Conservation (phyloP, 2,113 vertebrate species). For the Caranx ignobilis region DNA sequence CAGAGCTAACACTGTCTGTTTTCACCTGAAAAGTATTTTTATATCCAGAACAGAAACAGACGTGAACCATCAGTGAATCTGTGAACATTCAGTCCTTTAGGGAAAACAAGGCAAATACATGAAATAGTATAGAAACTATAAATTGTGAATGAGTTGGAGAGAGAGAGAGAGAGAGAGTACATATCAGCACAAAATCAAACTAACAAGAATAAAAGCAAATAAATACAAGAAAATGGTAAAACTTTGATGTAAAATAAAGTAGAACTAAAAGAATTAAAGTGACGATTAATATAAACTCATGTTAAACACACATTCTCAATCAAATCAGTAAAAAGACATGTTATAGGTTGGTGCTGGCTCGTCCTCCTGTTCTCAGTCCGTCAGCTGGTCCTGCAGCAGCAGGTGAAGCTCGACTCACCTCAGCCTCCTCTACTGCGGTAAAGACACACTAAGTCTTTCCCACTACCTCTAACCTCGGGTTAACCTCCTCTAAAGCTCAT, state of each 20-base stretch:
- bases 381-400: background rate
- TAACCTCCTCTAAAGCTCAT: conserved; percentile 21
- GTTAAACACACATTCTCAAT: no score
- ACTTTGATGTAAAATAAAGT: no score
- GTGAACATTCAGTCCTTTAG: conserved; percentile 9
- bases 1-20: conserved; percentile 31
- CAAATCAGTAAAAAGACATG: no score
- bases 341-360: no score
- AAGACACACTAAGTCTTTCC: background rate
- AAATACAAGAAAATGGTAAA: background rate
- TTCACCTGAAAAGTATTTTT: conserved; percentile 1
- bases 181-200: background rate
- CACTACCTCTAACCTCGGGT: conserved; percentile 21
- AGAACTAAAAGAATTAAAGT: background rate
- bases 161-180: no score
- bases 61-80: conserved; percentile 29
- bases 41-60: background rate
- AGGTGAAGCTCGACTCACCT: background rate
- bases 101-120: background rate
- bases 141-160: background rate
- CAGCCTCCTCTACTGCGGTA: background rate
- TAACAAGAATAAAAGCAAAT: background rate
- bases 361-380: no score
- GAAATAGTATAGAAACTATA: background rate
- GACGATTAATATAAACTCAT: no score